phyloP scores from a whole-genome alignment of 2,113 vertebrate species.

The Sander lucioperca region DNA sequence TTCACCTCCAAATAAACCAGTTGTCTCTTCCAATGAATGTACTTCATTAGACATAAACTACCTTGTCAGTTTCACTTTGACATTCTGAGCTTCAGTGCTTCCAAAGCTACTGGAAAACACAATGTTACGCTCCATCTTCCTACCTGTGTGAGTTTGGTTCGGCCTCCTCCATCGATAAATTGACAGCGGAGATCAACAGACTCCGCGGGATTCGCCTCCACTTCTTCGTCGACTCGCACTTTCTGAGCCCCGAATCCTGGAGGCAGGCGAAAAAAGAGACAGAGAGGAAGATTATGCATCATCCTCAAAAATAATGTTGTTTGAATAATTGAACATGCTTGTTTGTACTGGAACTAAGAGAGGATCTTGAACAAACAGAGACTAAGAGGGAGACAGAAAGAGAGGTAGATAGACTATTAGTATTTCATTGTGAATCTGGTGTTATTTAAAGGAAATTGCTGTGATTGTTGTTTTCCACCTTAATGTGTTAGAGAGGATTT shows the following conservation, averaged over 20 bases:
- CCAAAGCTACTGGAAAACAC: not conserved
- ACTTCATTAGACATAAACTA: not conserved
- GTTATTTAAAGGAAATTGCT: not conserved
- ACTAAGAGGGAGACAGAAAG: not conserved
- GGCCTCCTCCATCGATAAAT: constrained; percentile 69
- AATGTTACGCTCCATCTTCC: not conserved
- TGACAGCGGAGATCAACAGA: constrained; percentile 79
- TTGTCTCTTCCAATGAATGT: not conserved
- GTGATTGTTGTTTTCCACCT: constrained; percentile 10
- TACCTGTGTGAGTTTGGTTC: constrained; percentile 83
- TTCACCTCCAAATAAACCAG: not conserved
- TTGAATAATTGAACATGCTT: constrained; percentile 29
- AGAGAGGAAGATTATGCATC: constrained; percentile 3
- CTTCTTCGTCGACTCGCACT: constrained; percentile 76
- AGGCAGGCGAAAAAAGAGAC: constrained; percentile 3
- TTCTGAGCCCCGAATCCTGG: constrained; percentile 74
- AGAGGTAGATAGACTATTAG: not conserved
- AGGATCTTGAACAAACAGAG: constrained; percentile 7
- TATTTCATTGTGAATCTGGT: constrained; percentile 8
- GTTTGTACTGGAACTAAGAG: constrained; percentile 2
- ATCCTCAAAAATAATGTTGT: constrained; percentile 17
- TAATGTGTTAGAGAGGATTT: not conserved
- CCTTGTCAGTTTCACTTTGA: not conserved
- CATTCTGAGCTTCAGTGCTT: not conserved
- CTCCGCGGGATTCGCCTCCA: constrained; percentile 79